These are phyloP conservation scores for Cebus imitator DNA, from an alignment of 2,113 vertebrate genomes.

Conservation along the genomic window DNA sequence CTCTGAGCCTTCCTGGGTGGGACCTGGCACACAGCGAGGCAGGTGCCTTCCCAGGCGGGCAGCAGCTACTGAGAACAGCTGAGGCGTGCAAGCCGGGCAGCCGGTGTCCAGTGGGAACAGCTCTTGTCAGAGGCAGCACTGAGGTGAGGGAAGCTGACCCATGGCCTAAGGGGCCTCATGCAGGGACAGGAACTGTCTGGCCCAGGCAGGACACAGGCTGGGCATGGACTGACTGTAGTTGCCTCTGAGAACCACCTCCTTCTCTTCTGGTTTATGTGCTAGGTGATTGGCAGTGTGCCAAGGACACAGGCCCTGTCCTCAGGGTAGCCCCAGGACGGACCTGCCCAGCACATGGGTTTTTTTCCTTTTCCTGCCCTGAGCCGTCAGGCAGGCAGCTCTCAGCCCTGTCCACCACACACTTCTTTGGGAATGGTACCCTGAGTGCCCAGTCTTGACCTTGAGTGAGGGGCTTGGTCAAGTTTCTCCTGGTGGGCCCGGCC, in stretches of 20 bases:
- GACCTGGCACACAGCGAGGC: neutral
- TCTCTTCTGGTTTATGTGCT: neutral
- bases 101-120: accelerated
- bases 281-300: neutral
- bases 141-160: accelerated
- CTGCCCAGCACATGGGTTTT: neutral
- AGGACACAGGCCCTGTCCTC: neutral
- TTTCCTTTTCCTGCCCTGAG: neutral
- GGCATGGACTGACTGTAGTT: too few species aligned
- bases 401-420: accelerated
- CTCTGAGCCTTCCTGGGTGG: neutral
- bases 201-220: too few species aligned
- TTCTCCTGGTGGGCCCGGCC: neutral
- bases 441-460: neutral
- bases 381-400: neutral
- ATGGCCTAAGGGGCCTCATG: neutral
- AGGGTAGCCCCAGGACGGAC: neutral
- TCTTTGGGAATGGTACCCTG: neutral
- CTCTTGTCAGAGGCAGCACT: neutral
- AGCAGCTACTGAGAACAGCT: neutral
- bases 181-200: accelerated
- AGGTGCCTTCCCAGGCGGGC: neutral
- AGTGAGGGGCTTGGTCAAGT: neutral
- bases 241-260: neutral
- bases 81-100: neutral